Conservation (phyloP, 2,888 invertebrate species). For the Germaria angustata region DNA sequence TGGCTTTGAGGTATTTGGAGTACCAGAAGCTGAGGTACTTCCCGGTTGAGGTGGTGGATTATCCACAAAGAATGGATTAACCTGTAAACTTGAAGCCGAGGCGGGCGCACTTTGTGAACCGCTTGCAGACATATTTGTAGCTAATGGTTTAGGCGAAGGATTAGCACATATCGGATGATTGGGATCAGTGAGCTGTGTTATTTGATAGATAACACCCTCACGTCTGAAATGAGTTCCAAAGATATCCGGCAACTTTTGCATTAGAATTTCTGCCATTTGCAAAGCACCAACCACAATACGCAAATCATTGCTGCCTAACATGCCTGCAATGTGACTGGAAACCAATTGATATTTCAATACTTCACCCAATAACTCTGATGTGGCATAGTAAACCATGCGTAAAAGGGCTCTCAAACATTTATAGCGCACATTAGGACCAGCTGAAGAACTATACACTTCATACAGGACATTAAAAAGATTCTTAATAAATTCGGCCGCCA, state of each 20-base stretch:
- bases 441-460: slow-evolving; percentile 98
- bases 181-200: slow-evolving; percentile 86
- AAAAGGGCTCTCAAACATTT: slow-evolving; percentile 97
- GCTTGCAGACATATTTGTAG: slow-evolving; percentile 72
- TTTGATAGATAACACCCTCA: slow-evolving; percentile 98
- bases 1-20: slow-evolving; percentile 76
- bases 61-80: slow-evolving; percentile 78
- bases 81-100: slow-evolving; percentile 76
- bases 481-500: slow-evolving; percentile 86
- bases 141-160: slow-evolving; percentile 81
- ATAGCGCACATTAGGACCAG: slow-evolving; percentile 97
- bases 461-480: slow-evolving; percentile 96
- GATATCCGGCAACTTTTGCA: slow-evolving; percentile 96
- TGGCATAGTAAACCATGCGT: slow-evolving; percentile 97
- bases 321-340: slow-evolving; percentile 98
- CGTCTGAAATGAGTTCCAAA: slow-evolving; percentile 97
- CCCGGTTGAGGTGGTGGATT: slow-evolving; percentile 60
- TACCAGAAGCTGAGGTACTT: slow-evolving; percentile 72
- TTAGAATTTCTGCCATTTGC: slow-evolving; percentile 97
- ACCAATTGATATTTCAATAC: slow-evolving; percentile 87
- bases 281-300: slow-evolving; percentile 97
- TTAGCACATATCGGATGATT: slow-evolving; percentile 83
- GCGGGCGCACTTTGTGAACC: slow-evolving; percentile 77
- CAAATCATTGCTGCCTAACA: slow-evolving; percentile 98
- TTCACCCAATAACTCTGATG: slow-evolving; percentile 90